Evolutionary conservation across 2,888 invertebrate species (phyloP).

Genomic region (Trichopria drosophilae): DNA sequence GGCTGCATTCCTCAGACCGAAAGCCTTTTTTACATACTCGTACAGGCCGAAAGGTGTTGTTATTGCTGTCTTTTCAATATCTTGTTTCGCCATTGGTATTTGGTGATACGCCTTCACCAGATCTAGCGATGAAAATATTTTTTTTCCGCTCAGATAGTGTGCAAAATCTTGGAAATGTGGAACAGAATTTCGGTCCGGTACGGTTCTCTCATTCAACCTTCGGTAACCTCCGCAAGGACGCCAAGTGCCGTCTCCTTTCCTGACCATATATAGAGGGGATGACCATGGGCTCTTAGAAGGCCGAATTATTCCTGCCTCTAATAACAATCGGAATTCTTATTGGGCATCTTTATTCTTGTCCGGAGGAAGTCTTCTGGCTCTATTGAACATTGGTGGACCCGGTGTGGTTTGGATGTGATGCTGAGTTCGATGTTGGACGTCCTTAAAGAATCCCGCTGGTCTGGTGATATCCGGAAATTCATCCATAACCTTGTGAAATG

Average conservation of each 20-base stretch:
- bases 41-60: constrained; percentile 46
- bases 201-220: constrained; percentile 33
- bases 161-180: constrained; percentile 44
- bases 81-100: constrained; percentile 43
- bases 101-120: constrained; percentile 42
- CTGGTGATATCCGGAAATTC: no score
- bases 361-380: constrained; percentile 43
- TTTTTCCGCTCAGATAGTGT: constrained; percentile 32
- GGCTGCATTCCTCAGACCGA: no score
- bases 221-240: constrained; percentile 43
- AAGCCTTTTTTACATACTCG: constrained; percentile 42
- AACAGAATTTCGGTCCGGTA: constrained; percentile 46
- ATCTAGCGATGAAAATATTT: constrained; percentile 39
- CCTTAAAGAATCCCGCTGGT: constrained; percentile 31
- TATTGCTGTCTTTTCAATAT: constrained; percentile 45
- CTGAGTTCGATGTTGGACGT: constrained; percentile 2
- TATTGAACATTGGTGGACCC: constrained; percentile 47
- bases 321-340: constrained; percentile 45
- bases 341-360: constrained; percentile 43
- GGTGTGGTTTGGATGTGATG: constrained; percentile 46
- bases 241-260: constrained; percentile 39
- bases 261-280: constrained; percentile 48
- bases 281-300: constrained; percentile 55
- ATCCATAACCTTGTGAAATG: no score
- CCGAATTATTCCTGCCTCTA: constrained; percentile 53